Evolutionary conservation across 2,113 vertebrate genomes (phyloP).

Genomic region (Sinocyclocheilus anshuiensis): DNA sequence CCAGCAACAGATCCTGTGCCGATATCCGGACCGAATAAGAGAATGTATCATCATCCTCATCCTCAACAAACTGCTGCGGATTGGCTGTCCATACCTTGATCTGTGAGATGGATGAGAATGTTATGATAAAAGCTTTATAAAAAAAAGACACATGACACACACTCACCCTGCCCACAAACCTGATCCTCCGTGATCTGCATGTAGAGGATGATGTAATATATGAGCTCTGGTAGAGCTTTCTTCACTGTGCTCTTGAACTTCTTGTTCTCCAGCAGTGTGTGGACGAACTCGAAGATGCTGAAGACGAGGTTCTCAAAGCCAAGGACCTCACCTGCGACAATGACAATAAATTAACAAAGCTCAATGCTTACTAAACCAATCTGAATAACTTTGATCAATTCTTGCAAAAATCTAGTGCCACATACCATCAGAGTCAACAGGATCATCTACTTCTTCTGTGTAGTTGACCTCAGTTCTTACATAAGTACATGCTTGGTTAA

Average conservation of each 20-base stretch:
- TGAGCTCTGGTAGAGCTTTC: constrained; percentile 94
- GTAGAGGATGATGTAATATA: constrained; percentile 97
- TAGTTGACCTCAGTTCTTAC: constrained; percentile 98
- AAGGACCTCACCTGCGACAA: constrained; percentile 88
- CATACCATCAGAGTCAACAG: constrained; percentile 95
- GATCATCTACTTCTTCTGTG: constrained; percentile 96
- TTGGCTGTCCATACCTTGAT: constrained; percentile 97
- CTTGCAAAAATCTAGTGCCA: constrained; percentile 18
- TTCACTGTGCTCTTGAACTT: constrained; percentile 97
- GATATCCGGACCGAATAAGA: constrained; percentile 98
- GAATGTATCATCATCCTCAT: constrained; percentile 97
- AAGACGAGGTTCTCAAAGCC: constrained; percentile 99
- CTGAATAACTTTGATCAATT: not conserved
- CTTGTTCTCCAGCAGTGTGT: constrained; percentile 93
- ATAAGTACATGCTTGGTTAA: constrained; percentile 86
- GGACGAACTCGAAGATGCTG: constrained; percentile 98
- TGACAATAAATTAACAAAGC: not conserved
- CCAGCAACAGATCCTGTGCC: constrained; percentile 94
- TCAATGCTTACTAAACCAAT: not conserved
- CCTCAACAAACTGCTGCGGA: constrained; percentile 97
- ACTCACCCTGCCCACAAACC: constrained; percentile 59
- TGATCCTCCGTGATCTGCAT: constrained; percentile 99
- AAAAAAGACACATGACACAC: not conserved
- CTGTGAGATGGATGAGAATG: constrained; percentile 63
- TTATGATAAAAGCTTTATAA: not conserved